A percentile compares a stretch with the other conserved stretches of the same genome.
Conservation (phyloP, 2,797 vertebrate species). For the Simalia tracyae region DNA sequence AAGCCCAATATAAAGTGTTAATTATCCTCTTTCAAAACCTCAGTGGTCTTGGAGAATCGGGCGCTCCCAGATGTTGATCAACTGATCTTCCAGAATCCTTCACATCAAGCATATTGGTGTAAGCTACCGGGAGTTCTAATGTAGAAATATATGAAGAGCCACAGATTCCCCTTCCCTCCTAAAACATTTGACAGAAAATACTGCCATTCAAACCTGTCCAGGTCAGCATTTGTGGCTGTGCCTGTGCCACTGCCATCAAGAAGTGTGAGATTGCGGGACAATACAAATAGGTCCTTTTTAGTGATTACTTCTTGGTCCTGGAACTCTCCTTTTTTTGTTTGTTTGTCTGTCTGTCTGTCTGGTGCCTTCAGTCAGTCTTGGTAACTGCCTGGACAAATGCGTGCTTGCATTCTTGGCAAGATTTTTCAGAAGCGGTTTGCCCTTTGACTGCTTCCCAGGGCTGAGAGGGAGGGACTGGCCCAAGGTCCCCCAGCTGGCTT, state of each 20-base stretch:
- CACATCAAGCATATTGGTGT: neutral
- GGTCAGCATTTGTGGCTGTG: neutral
- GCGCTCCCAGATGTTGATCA: neutral
- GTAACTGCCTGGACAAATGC: neutral
- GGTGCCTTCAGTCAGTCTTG: neutral
- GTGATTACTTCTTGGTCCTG: neutral
- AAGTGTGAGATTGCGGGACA: neutral
- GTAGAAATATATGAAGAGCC: neutral
- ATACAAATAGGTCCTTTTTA: neutral
- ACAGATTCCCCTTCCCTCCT: neutral
- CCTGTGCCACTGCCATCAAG: neutral
- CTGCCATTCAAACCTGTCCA: neutral
- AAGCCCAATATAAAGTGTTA: neutral
- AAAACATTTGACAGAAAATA: neutral
- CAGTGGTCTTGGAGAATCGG: neutral
- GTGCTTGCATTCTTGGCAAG: neutral
- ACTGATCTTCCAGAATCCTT: neutral
- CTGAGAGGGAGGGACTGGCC: too few species aligned
- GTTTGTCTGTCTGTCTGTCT: neutral
- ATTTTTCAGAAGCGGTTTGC: too few species aligned
- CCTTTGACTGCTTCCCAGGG: too few species aligned
- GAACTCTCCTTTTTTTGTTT: neutral
- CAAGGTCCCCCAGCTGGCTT: too few species aligned
- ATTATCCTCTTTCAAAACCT: neutral
- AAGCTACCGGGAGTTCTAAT: neutral